phyloP scores from a whole-genome alignment of 2,797 vertebrate genomes.

The Lacerta agilis region DNA sequence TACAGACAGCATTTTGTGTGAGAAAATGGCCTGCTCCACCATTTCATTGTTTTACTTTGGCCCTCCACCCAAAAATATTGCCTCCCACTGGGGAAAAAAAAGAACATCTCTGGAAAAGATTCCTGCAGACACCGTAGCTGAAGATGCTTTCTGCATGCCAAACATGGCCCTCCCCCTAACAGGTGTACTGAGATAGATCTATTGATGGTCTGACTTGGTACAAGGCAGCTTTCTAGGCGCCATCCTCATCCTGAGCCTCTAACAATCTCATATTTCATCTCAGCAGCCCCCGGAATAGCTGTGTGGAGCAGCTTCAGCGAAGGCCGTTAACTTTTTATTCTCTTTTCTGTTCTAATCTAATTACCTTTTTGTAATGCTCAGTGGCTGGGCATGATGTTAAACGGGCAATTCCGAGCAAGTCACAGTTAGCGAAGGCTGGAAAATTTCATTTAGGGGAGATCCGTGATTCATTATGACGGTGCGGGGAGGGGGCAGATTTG shows the following conservation, averaged over 20 bases:
- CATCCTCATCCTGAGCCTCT: not conserved
- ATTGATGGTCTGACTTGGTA: too few relatives aligned
- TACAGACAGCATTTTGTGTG: too few relatives aligned
- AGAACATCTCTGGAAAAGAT: too few relatives aligned
- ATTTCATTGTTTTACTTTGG: too few relatives aligned
- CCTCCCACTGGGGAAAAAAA: too few relatives aligned
- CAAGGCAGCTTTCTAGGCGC: too few relatives aligned
- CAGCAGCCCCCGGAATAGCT: constrained; percentile 6
- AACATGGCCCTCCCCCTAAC: too few relatives aligned
- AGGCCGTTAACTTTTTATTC: constrained; percentile 50
- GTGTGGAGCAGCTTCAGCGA: not conserved
- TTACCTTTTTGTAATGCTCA: constrained; percentile 54
- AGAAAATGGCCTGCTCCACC: too few relatives aligned
- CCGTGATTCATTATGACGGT: constrained; percentile 54
- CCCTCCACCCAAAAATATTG: too few relatives aligned
- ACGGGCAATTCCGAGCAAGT: constrained; percentile 52
- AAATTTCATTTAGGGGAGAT: constrained; percentile 66
- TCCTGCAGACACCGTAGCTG: too few relatives aligned
- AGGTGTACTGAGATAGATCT: too few relatives aligned
- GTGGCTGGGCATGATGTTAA: constrained; percentile 58
- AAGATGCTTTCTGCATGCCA: too few relatives aligned
- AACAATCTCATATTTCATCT: not conserved
- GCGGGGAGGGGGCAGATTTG: constrained; percentile 1
- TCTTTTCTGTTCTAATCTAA: constrained; percentile 66
- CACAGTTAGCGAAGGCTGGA: constrained; percentile 58